Evolutionary conservation across 2,888 invertebrate species (phyloP), one percentile per base, ranked within the genome.

Genomic region (Mimumesa dahlbomi): DNA sequence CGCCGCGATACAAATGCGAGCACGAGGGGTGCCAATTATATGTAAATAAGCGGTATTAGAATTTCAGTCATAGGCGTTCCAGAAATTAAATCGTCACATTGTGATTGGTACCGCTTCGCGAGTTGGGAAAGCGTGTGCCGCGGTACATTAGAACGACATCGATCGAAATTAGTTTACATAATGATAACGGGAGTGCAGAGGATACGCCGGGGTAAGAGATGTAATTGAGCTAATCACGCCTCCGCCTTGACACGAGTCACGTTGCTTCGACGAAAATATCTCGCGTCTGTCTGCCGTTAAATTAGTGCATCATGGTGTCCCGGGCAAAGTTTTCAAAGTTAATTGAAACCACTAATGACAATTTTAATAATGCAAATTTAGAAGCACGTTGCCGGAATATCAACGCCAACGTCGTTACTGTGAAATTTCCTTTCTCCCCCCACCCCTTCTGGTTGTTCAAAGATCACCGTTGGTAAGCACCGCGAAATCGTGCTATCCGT

Each of bases 171-270:
- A 40, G 46, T 59, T 65, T 38, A 46, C 13, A 61, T 46, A 34
- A 53, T 31, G 34, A 61, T 40, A 36, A 14, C n/a, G 6, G n/a
- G n/a, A n/a, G n/a, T n/a, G n/a, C 11, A 7, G 40, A 50, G 52
- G 46, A 36, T 38, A 31, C 38, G 25, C 25, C 13, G 9, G 7
- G 19, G 43, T 31, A 22, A 38, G 18, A 34, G 14, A n/a, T 46
- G 57, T 69, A 69, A 72, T 68, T 53, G 56, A 63, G 56, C 34
- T 63, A 63, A 73, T 68, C 63, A 50, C 42, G 52, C 13, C 50
- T 49, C 18, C 50, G 67, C 67, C 67, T 70, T 70, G 61, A 66
- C 66, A 61, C 68, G 56, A 63, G 52, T 57, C 52, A 65, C 56
- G 45, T 46, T 56, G 29, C 42, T 31, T 34, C 54, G 73, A 65